Evolutionary conservation across 92 coral and sea anemone genomes (phyloP).

Genomic region (Actinernus sp.): DNA sequence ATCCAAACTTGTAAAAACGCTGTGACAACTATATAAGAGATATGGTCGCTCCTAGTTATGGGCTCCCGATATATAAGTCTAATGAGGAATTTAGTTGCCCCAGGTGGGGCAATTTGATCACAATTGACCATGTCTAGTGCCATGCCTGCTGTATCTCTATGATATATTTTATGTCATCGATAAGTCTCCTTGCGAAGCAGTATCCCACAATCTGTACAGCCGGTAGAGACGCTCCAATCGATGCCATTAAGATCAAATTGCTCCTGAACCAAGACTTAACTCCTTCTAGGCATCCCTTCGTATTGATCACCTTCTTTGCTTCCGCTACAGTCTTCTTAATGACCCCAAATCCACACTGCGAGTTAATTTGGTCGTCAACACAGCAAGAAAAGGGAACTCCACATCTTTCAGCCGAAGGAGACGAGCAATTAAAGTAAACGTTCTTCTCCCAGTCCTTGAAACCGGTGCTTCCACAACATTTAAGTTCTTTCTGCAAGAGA

Average conservation of each 20-base stretch:
- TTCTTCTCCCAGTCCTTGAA: slow-evolving; percentile 89
- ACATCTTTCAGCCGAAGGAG: slow-evolving; percentile 82
- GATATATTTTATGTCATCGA: slow-evolving; percentile 76
- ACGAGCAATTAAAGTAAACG: slow-evolving; percentile 86
- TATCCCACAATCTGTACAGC: slow-evolving; percentile 77
- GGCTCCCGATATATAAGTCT: too few species aligned
- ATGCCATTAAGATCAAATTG: slow-evolving; percentile 79
- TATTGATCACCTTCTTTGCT: slow-evolving; percentile 58
- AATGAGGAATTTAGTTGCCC: too few species aligned
- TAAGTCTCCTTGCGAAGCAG: slow-evolving; percentile 70
- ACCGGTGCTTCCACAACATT: slow-evolving; percentile 86
- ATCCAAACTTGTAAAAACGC: too few species aligned
- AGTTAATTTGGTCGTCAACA: slow-evolving; percentile 76
- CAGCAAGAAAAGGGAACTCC: slow-evolving; percentile 97
- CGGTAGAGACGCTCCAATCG: slow-evolving; percentile 73
- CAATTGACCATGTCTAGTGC: too few species aligned
- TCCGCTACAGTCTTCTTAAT: slow-evolving; percentile 41
- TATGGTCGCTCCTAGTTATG: too few species aligned
- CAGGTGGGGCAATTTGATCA: too few species aligned
- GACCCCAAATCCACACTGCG: slow-evolving; percentile 90
- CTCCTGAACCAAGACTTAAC: slow-evolving; percentile 84
- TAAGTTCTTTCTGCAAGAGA: slow-evolving; percentile 74
- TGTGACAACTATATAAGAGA: too few species aligned
- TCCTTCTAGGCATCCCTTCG: slow-evolving; percentile 84
- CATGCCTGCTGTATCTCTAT: slow-evolving; percentile 40